Base-by-base conservation (phyloP, 1,140 invertebrate genomes). In the Tetranychus cinnabarinus region DNA sequence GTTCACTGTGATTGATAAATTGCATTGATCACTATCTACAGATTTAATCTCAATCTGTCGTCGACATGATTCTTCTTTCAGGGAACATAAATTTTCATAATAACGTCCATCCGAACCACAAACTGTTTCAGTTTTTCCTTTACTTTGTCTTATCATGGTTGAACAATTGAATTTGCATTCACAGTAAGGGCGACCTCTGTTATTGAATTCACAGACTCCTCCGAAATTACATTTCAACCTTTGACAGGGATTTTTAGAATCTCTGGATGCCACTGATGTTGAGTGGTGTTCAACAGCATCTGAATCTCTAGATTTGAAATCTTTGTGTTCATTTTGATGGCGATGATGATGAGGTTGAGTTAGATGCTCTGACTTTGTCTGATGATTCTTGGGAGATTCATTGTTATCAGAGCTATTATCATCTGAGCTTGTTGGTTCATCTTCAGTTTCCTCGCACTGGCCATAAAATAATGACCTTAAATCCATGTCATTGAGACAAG, bases 31-130 rank as follows among this genome's bases (percentile, higher is more conserved):
- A 42, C 39, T 42, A 42, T 42, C 10, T 6, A 42, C 39, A 42
- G 39, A 42, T 42, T 42, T 42, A 42, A 42, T 42, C 10, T 42
- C 39, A 10, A 42, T 79, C 70, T 88, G 84, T 64, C 82, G 78
- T 64, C 84, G 80, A 72, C 88, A 93, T 6, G 84, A 83, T 67
- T 86, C 82, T 76, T 84, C 82, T 68, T 82, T 82, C 83, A 91
- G 85, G n/a, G 82, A 81, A 70, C 88, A 92, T 10, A 34, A 76
- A 62, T 83, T 88, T 5, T 80, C 75, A 69, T 91, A 91, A 48
- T 83, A 80, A 62, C 79, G 77, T 59, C 84, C 77, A 72, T 93
- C 86, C 45, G 82, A 86, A 1, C 83, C 67, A 55, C 67, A 68
- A 2, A 68, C 60, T 36, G 13, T 31, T 23, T 36, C 37, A 12